Base-by-base conservation (phyloP, 2,113 vertebrate species). In the Tenrec ecaudatus region DNA sequence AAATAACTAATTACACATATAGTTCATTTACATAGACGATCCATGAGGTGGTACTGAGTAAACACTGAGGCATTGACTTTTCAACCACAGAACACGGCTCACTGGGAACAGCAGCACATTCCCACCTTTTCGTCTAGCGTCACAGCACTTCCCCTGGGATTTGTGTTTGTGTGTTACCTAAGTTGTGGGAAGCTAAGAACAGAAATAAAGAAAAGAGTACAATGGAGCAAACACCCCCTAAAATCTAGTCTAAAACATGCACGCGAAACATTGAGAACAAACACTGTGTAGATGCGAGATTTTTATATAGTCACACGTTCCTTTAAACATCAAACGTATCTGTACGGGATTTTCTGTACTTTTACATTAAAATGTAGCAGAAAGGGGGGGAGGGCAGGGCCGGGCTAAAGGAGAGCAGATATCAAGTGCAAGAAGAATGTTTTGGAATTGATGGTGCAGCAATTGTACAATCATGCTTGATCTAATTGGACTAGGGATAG, bases 1-100 rank as follows among this genome's bases (percentile, higher is more conserved):
- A 96, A 93, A 96, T 92, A 40, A 90, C 76, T 82, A 79, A 47
- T 89, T 80, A 95, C 60, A 95, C 88, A 96, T 6, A 95, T 1
- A 91, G 71, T 71, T 43, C 81, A 82, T 90, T 95, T 71, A 95
- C 7, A 25, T 0, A 47, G 53, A 53, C 27, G 76, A 25, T 95
- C 80, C 90, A 43, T 2, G 71, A 96, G 90, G 89, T 69, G 95
- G 90, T 3, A 88, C 86, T 94, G 82, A 88, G 23, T 90, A 27
- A 92, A 92, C 88, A 93, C 79, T 76, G 78, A 90, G 89, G 76
- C 76, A 79, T 1, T 86, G 38, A 78, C 31, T 68, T 82, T 38
- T 77, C 80, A 92, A 79, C 87, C 81, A 64, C 31, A 53, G 79
- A 92, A 80, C 76, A 81, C 53, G 94, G 90, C 79, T 95, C 92